Evolutionary conservation across 2,797 vertebrate genomes (phyloP), one percentile per base, ranked within the genome.

Genomic region (Bryconaethiops microstoma): DNA sequence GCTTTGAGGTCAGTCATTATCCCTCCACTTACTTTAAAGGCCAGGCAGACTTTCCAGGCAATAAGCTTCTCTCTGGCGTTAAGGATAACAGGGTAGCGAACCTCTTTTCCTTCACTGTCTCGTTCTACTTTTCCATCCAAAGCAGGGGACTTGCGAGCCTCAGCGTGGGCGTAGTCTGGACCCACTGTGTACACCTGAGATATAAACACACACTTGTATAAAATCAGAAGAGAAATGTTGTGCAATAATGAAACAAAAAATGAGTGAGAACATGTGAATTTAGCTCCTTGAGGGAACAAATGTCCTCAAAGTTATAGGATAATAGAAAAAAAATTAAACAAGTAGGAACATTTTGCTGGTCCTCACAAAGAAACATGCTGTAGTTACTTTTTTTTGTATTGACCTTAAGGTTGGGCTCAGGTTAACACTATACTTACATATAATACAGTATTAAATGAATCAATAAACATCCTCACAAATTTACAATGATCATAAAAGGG

Each of bases 21-120:
- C n/a, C 14, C 2, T 55, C 23, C 4, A 17, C 72, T 93, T 92
- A 96, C 96, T 94, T 97, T 97, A 90, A 97, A 97, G 68, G 96
- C 96, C 80, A 96, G 94, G 86, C 96, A 97, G 65, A 97, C 96
- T 94, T 96, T 97, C 96, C 96, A 96, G 63, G 96, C 96, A 74
- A 97, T 96, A 86, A 97, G 90, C 84, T 97, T 97, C 88, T 97
- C 96, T 78, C 96, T 91, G 78, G 96, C 96, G 75, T 96, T 97
- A 72, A 97, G 92, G 81, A 97, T 96, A 77, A 97, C 96, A 21
- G 96, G 96, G 80, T 96, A 97, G 6, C 96, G 92, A 12, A 97
- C 96, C 94, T 97, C 96, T 85, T 97, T 97, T 71, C 96, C 96
- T 93, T 97, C 96, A 57, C 96, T 96, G 60, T 97, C 96, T 72